Evolutionary conservation across 2,113 vertebrate genomes (phyloP).

Genomic region (Phaethon lepturus): DNA sequence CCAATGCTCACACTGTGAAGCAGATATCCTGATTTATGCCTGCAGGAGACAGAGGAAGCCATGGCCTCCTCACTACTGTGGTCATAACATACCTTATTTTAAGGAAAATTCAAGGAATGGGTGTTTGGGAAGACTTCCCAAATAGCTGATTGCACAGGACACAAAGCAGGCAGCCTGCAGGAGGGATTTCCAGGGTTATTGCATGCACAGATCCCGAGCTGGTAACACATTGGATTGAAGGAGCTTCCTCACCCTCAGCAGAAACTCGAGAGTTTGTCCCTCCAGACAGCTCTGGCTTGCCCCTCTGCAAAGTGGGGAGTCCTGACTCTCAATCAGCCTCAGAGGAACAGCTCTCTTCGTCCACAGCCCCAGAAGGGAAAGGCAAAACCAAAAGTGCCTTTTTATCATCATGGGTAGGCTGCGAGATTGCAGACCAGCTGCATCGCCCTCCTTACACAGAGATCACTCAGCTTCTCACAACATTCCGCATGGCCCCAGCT

Average conservation of each 20-base stretch:
- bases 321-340: background rate
- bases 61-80: background rate
- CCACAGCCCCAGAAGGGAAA: background rate
- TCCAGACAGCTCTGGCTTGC: background rate
- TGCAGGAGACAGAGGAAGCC: background rate
- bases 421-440: background rate
- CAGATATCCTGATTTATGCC: background rate
- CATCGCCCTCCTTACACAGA: too few relatives aligned
- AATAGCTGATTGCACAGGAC: background rate
- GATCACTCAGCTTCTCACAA: background rate
- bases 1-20: fast-evolving
- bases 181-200: background rate
- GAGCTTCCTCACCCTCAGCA: background rate
- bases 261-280: fast-evolving
- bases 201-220: background rate
- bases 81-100: background rate
- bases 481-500: fast-evolving
- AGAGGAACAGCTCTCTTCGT: background rate
- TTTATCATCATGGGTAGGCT: background rate
- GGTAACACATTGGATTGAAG: background rate
- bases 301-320: fast-evolving
- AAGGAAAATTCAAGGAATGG: background rate
- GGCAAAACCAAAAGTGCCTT: background rate
- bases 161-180: background rate
- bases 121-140: background rate